phyloP scores from a whole-genome alignment of 2,888 invertebrate genomes.

The Ernsta delagoae region DNA sequence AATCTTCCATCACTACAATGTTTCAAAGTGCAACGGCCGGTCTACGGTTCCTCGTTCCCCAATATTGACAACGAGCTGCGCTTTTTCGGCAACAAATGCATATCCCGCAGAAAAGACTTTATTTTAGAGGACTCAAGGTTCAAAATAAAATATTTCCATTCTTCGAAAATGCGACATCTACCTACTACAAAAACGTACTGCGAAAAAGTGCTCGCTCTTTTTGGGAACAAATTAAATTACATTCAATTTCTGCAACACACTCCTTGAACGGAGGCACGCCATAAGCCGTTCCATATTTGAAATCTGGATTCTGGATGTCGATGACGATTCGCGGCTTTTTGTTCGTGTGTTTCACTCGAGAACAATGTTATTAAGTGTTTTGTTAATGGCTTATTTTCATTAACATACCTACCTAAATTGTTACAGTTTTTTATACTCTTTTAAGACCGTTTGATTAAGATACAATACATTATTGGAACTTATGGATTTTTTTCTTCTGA shows the following conservation, averaged over 20 bases:
- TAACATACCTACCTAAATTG: no score
- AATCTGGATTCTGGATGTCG: constrained; percentile 3
- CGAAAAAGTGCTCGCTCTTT: constrained; percentile 32
- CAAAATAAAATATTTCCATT: background rate
- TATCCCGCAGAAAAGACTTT: background rate
- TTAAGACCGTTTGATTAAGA: no score
- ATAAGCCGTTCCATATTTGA: constrained; percentile 7
- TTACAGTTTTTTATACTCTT: no score
- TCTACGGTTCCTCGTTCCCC: background rate
- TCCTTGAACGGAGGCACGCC: constrained; percentile 2
- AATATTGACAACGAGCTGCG: constrained; percentile 3
- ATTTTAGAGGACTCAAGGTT: background rate
- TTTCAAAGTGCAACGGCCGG: constrained; percentile 9
- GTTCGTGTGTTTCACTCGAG: background rate
- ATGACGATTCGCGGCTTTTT: background rate
- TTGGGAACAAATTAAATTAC: constrained; percentile 42
- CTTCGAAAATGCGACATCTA: background rate
- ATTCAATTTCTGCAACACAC: constrained; percentile 38
- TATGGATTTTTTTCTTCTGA: no score
- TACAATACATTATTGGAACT: no score
- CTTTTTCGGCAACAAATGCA: no score
- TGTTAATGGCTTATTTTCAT: constrained; percentile 4
- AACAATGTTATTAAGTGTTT: constrained; percentile 1
- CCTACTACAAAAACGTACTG: background rate
- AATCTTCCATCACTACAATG: background rate